A percentile compares a stretch with the other conserved stretches of the same genome.
These are phyloP conservation scores for Discoglossus pictus DNA, from an alignment of 2,797 vertebrate genomes.

Conservation along the genomic window DNA sequence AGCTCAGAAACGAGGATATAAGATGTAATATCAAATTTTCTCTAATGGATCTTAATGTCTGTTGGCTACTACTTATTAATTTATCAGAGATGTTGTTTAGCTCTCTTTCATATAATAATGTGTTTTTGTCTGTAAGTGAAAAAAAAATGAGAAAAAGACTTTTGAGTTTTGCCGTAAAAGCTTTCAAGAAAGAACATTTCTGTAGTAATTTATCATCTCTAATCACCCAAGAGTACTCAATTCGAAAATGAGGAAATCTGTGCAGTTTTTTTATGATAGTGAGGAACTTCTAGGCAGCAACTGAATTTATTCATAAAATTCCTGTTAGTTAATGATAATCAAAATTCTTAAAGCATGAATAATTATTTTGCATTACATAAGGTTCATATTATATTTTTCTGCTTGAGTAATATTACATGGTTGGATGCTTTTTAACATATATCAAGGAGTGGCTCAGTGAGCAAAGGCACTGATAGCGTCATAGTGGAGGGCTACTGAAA, in stretches of 20 bases:
- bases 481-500: no score
- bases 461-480: no score
- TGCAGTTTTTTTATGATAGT: no score
- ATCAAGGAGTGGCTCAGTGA: no score
- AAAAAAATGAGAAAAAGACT: not conserved
- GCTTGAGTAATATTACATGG: no score
- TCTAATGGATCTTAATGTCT: slow-evolving; percentile 35
- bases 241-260: not conserved
- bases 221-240: slow-evolving; percentile 2
- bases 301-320: no score
- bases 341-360: no score
- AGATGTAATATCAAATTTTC: slow-evolving; percentile 9
- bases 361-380: no score
- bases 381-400: no score
- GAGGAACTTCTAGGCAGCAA: no score
- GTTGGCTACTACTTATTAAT: slow-evolving; percentile 12
- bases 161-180: slow-evolving; percentile 26
- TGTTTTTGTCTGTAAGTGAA: slow-evolving; percentile 6
- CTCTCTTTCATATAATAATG: not conserved
- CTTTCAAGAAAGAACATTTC: slow-evolving; percentile 21
- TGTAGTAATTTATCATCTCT: slow-evolving; percentile 10
- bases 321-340: no score
- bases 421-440: no score
- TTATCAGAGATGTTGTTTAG: not conserved
- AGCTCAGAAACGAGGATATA: not conserved